These are phyloP conservation scores for Petrolisthes manimaculis DNA, from an alignment of 2,888 invertebrate genomes.

Conservation along the genomic window DNA sequence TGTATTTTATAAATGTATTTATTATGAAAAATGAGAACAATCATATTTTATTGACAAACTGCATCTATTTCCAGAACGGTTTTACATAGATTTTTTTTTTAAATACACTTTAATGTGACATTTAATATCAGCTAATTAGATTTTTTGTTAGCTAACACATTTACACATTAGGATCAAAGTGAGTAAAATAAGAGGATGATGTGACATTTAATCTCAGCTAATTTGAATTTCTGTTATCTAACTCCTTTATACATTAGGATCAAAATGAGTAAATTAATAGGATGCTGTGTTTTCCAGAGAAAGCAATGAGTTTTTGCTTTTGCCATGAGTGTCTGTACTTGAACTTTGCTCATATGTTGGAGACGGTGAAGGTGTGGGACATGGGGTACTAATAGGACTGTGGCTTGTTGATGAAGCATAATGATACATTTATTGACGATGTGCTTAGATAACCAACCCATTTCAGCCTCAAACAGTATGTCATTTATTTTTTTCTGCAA, in stretches of 20 bases:
- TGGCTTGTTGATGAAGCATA: conserved; percentile 29
- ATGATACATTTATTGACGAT: conserved; percentile 30
- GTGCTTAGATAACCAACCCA: conserved; percentile 34
- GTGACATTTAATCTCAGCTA: conserved; percentile 26
- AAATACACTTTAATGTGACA: too few relatives aligned
- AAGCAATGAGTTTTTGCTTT: conserved; percentile 31
- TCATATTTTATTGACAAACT: conserved; percentile 37
- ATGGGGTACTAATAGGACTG: conserved; percentile 38
- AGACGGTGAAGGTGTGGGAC: conserved; percentile 33
- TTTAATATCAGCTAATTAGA: too few relatives aligned
- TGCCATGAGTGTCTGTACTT: conserved; percentile 21
- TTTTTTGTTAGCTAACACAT: too few relatives aligned
- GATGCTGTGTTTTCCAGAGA: conserved; percentile 31
- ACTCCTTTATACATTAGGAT: conserved; percentile 30
- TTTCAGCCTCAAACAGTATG: conserved; percentile 43
- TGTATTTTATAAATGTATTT: conserved; percentile 18
- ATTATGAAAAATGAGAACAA: conserved; percentile 20
- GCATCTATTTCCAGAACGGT: conserved; percentile 31
- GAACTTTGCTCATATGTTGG: conserved; percentile 31
- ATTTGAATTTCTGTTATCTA: conserved; percentile 15
- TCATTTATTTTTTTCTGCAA: conserved; percentile 39
- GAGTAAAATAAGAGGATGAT: not conserved
- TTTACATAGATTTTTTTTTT: not conserved
- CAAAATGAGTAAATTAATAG: conserved; percentile 31
- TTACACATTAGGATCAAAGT: too few relatives aligned